Conservation (phyloP, 2,888 invertebrate genomes). For the Erynnis tages region DNA sequence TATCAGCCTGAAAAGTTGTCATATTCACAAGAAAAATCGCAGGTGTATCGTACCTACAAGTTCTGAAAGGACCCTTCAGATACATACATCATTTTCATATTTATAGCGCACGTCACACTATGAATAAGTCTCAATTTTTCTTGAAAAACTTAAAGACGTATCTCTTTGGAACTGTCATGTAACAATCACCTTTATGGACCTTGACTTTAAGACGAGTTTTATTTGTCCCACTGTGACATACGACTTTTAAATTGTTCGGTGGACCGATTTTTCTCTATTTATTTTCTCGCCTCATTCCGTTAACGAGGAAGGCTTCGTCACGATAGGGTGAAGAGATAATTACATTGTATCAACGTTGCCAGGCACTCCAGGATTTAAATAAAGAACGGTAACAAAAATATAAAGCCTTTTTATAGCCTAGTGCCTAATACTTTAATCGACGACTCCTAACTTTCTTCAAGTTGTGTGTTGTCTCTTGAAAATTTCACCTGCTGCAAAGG, state of each 20-base stretch:
- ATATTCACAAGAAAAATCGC: background rate
- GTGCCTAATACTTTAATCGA: no score
- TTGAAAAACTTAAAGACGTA: background rate
- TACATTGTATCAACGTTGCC: slow-evolving; percentile 1
- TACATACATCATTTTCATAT: slow-evolving; percentile 23
- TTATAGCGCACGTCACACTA: slow-evolving; percentile 23
- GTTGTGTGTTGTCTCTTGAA: no score
- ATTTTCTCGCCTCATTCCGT: slow-evolving; percentile 22
- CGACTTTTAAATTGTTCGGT: background rate
- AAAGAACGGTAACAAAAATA: background rate
- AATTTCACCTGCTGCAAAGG: no score
- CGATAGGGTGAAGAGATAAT: slow-evolving; percentile 10
- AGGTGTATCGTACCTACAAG: background rate
- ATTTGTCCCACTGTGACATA: background rate
- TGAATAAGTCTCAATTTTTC: slow-evolving; percentile 16
- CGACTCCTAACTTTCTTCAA: no score
- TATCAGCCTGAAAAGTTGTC: slow-evolving; percentile 9
- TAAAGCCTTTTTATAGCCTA: no score
- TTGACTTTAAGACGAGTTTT: background rate
- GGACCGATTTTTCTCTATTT: slow-evolving; percentile 11
- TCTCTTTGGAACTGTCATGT: background rate
- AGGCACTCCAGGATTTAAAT: background rate
- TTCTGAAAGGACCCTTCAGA: slow-evolving; percentile 5
- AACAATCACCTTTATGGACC: background rate
- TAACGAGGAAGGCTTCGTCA: slow-evolving; percentile 18